Evolutionary conservation across 2,113 vertebrate genomes (phyloP).

Genomic region (Egretta garzetta): DNA sequence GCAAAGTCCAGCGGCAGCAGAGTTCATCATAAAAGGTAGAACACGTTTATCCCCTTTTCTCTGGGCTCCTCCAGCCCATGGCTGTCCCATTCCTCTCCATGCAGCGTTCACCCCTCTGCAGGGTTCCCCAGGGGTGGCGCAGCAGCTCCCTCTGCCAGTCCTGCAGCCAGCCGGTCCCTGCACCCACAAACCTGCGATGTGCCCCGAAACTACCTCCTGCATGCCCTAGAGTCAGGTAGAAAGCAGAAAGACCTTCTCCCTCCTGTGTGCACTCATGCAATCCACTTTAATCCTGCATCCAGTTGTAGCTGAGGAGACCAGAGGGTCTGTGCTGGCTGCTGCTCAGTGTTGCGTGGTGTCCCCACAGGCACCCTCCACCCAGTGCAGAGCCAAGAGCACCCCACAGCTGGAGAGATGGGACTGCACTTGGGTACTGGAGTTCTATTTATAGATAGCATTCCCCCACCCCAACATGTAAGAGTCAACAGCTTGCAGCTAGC

Average conservation of each 20-base stretch:
- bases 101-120: neutral
- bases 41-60: too few relatives aligned
- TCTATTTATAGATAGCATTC: neutral
- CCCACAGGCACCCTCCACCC: neutral
- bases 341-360: rapidly evolving
- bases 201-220: neutral
- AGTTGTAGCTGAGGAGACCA: rapidly evolving
- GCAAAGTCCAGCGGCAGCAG: neutral
- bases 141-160: too few relatives aligned
- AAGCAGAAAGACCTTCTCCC: too few relatives aligned
- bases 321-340: neutral
- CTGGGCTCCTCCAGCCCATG: neutral
- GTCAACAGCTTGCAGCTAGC: neutral
- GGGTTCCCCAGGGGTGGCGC: rapidly evolving
- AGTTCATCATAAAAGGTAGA: too few relatives aligned
- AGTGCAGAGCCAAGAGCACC: neutral
- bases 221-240: neutral
- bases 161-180: neutral
- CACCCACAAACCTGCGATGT: neutral
- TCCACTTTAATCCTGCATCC: rapidly evolving
- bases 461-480: neutral
- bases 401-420: neutral
- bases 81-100: rapidly evolving
- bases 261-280: neutral
- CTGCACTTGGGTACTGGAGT: neutral